These are phyloP conservation scores for Spheniscus mendiculus DNA, from an alignment of 2,113 vertebrate genomes.

Conservation along the genomic window DNA sequence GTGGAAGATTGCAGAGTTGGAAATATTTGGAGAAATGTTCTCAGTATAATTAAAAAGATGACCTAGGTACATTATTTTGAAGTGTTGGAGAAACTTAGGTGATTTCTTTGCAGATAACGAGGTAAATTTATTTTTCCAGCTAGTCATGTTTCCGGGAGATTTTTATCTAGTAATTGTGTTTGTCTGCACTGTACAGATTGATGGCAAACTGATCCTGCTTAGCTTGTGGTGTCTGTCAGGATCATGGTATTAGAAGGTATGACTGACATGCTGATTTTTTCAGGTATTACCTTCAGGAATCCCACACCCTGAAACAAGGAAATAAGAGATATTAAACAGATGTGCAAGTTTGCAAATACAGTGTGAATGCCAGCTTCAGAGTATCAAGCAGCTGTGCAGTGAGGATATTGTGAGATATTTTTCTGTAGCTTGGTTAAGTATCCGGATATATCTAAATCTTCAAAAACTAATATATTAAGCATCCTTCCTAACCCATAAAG, in stretches of 20 bases:
- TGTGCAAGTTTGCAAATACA: not conserved
- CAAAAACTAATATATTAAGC: not conserved
- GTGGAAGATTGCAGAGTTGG: not conserved
- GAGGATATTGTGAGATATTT: not conserved
- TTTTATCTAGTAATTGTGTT: conserved; percentile 54
- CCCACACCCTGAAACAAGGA: not conserved
- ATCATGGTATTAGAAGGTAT: not conserved
- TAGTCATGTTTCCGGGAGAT: conserved; percentile 21
- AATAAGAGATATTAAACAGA: not conserved
- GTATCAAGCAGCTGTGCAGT: accelerated
- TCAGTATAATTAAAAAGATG: conserved; percentile 20
- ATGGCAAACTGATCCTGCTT: not conserved
- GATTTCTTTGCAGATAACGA: conserved; percentile 8
- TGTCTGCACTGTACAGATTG: not conserved
- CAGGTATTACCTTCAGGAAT: not conserved
- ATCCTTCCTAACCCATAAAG: not conserved
- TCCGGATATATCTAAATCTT: not conserved
- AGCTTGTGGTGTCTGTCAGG: not conserved
- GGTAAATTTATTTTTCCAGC: conserved; percentile 1
- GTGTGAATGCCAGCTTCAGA: not conserved
- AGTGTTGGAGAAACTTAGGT: not conserved
- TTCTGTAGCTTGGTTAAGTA: not conserved
- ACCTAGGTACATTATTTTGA: not conserved
- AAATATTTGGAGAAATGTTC: not conserved
- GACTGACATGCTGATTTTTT: not conserved